Evolutionary conservation across 2,888 invertebrate genomes (phyloP), one percentile per base, ranked within the genome.

Genomic region (Synergus japonicus): DNA sequence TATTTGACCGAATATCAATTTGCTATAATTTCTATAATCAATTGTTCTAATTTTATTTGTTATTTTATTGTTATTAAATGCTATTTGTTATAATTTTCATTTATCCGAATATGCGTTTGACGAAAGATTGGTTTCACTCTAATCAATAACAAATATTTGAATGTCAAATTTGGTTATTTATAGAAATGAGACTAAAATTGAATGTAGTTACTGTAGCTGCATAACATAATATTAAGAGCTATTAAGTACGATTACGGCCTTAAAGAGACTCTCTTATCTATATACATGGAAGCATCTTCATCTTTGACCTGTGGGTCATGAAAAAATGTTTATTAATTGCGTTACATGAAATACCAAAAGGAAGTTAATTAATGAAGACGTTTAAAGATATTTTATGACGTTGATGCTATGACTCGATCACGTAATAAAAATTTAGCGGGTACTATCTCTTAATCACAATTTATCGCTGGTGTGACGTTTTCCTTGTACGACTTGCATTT

Each of bases 311-410:
- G 37, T 9, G 37, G 54, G 37, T 49, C 73, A 49, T 54, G 29
- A 73, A 49, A 73, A 73, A 73, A 73, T 54, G 54, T 37, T 54
- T 15, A 73, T 54, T 73, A 73, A 73, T 73, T 73, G 54, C 54
- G 49, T 73, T 54, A 37, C 54, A 73, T 73, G 49, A 69, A 49
- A 29, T 69, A 69, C 15, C 49, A 49, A 22, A 69, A 69, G 29
- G 49, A 15, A 49, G 5, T 37, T 37, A 37, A 37, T 7, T 37
- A 37, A 69, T 69, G 37, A 69, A 69, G 69, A 69, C 49, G 46
- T 69, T 49, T 13, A 49, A 13, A 69, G 69, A 69, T 69, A 69
- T 69, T 69, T 69, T 49, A 69, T 49, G 49, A 69, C 69, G 49
- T 49, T 37, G 29, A 69, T 69, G 49, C 69, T 49, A 46, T 69